Conservation (phyloP, 1,140 invertebrate species). For the Macrosteles quadrilineatus region DNA sequence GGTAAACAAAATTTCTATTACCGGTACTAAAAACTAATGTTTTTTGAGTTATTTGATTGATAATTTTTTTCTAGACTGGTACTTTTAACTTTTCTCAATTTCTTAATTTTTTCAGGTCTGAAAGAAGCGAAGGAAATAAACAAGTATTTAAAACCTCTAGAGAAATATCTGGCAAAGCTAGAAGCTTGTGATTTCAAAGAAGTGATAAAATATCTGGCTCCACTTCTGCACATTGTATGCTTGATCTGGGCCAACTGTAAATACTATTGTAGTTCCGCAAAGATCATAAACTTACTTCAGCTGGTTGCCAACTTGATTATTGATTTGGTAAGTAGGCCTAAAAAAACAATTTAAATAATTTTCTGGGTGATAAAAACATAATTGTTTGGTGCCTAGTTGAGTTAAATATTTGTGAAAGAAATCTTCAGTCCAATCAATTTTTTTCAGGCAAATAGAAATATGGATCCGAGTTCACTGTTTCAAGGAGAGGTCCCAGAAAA, state of each 20-base stretch:
- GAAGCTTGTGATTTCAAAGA: conserved; percentile 70
- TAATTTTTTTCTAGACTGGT: too few species aligned
- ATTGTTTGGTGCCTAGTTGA: background rate
- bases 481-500: conserved; percentile 70
- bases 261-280: conserved; percentile 75
- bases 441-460: conserved; percentile 42
- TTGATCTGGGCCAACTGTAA: conserved; percentile 81
- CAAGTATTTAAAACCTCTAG: conserved; percentile 62
- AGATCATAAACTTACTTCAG: conserved; percentile 70
- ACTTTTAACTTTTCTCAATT: too few species aligned
- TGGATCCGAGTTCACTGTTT: conserved; percentile 65
- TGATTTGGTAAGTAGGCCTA: conserved; percentile 54
- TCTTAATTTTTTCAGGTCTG: too few species aligned
- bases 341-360: background rate
- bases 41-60: too few species aligned
- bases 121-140: conserved; percentile 69
- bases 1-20: too few species aligned
- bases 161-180: conserved; percentile 66
- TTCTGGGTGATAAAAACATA: too few species aligned
- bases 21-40: too few species aligned
- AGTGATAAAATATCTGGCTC: conserved; percentile 59
- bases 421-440: too few species aligned
- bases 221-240: conserved; percentile 73
- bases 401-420: conserved; percentile 29
- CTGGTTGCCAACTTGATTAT: conserved; percentile 79